phyloP scores from a whole-genome alignment of 2,888 invertebrate genomes.

The Mechanitis messenoides region DNA sequence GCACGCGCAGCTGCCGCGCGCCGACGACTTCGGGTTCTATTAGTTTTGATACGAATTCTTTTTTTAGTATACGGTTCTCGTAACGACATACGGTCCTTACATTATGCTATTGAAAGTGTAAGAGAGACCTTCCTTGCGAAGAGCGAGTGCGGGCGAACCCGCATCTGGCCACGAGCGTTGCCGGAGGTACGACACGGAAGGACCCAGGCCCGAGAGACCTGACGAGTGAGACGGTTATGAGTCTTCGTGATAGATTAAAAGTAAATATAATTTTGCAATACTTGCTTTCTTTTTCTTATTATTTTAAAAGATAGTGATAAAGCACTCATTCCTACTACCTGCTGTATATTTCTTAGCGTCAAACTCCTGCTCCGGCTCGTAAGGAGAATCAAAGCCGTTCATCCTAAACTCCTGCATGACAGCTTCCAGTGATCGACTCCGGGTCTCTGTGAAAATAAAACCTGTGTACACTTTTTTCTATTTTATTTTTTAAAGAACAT shows the following conservation, averaged over 20 bases:
- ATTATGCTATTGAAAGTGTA: background rate
- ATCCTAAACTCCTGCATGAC: slow-evolving; percentile 73
- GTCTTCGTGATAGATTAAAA: too few relatives aligned
- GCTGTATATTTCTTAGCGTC: background rate
- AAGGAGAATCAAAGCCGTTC: slow-evolving; percentile 73
- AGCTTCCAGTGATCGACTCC: slow-evolving; percentile 50
- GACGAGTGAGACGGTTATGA: background rate
- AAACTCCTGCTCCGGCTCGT: slow-evolving; percentile 48
- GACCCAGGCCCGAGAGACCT: slow-evolving; percentile 41
- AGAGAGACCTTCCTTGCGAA: slow-evolving; percentile 31
- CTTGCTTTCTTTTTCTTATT: too few relatives aligned
- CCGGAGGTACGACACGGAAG: slow-evolving; percentile 49
- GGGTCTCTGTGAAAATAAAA: too few relatives aligned
- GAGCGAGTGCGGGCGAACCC: background rate
- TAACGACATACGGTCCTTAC: too few relatives aligned
- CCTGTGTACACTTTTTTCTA: too few relatives aligned
- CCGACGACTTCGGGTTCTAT: slow-evolving; percentile 14
- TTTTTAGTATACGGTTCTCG: too few relatives aligned
- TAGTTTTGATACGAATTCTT: too few relatives aligned
- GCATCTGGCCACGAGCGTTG: slow-evolving; percentile 60
- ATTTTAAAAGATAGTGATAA: too few relatives aligned
- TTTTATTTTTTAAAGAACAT: too few relatives aligned
- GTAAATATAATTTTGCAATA: too few relatives aligned
- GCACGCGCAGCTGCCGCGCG: slow-evolving; percentile 47
- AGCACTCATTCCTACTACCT: too few relatives aligned